Base-by-base conservation (phyloP, 2,113 vertebrate species). In the Budorcas taxicolor region DNA sequence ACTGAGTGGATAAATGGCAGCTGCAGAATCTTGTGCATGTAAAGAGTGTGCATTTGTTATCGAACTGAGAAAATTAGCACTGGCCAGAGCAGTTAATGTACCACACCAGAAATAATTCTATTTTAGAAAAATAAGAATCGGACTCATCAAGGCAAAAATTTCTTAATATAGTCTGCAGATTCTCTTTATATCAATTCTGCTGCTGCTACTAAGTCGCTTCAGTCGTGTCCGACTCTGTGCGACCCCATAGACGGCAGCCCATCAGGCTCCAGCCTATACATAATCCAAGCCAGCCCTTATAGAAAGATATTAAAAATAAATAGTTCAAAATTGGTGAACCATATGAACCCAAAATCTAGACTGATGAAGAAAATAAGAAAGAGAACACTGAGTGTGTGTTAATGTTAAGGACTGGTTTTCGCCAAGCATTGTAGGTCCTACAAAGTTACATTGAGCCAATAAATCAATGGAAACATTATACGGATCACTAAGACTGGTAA, bases 131-230 rank as follows among this genome's bases (percentile, higher is more conserved):
- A 76, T n/a, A 74, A 64, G 25, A 31, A n/a, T 58, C 3, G 0
- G 67, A 93, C 29, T 85, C 58, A 45, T 25, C 86, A 53, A 95
- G n/a, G 31, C 36, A 43, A 76, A 76, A 43, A 43, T 40, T 76
- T 43, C 71, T 74, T 76, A 43, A 76, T 27, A 43, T 76, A 76
- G 71, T 43, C 71, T 88, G 29, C 50, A 81, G 91, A 95, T 31
- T 83, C 90, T 97, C 36, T 87, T 93, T 89, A 19, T 27, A 50
- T 91, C 2, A 52, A 50, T 96, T 94, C 96, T 78, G 96, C 47
- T 50, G 47, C 47, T 50, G 47, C 47, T 50, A 3, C 47, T 50
- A 50, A 50, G 47, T 50, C 47, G 12, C 47, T 13, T 50, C 11
- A 50, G 47, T 50, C 47, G 11, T 50, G 11, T 50, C 47, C 3